Evolutionary conservation across 2,797 vertebrate species (phyloP), one percentile per base, ranked within the genome.

Genomic region (Molossus alvarezi): DNA sequence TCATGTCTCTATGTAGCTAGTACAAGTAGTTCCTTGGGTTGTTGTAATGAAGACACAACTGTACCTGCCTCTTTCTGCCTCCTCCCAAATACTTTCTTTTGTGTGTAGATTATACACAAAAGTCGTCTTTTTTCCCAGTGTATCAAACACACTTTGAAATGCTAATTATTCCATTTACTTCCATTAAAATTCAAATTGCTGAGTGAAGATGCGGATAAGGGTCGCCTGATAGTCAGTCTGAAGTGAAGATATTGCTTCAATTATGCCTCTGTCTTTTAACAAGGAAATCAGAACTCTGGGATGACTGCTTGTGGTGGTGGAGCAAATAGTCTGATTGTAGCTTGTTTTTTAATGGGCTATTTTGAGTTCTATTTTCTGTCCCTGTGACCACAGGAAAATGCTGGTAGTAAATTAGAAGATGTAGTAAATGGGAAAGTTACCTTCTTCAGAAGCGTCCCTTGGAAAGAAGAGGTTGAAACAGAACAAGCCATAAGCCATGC

Each of bases 111-210:
- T 98, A 98, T 98, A 98, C 97, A 98, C 98, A 98, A 97, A 98
- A 98, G 98, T 98, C 97, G 98, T 98, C 71, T 96, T 97, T 96
- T 98, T 98, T 97, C 2, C 98, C 97, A 98, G 95, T 98, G 97
- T 98, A 98, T 99, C 98, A 98, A 98, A 98, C 98, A 98, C 94
- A 98, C 98, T 99, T 99, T 98, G 98, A 99, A 99, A 99, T 99
- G 99, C 98, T 99, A 98, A 99, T 99, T 99, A 99, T 98, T 99
- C 98, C 98, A 99, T 98, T 98, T 99, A 97, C 98, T 98, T 98
- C 98, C 98, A 99, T 99, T 99, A 98, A 99, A 98, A 99, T 99
- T 99, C 98, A 98, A 98, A 99, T 99, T 98, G 97, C 98, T 97
- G 97, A 98, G 98, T 98, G 98, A 99, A 98, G 98, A 98, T 99